Evolutionary conservation across 2,113 vertebrate species (phyloP), one percentile per base, ranked within the genome.

Genomic region (Paracanthobrama guichenoti): DNA sequence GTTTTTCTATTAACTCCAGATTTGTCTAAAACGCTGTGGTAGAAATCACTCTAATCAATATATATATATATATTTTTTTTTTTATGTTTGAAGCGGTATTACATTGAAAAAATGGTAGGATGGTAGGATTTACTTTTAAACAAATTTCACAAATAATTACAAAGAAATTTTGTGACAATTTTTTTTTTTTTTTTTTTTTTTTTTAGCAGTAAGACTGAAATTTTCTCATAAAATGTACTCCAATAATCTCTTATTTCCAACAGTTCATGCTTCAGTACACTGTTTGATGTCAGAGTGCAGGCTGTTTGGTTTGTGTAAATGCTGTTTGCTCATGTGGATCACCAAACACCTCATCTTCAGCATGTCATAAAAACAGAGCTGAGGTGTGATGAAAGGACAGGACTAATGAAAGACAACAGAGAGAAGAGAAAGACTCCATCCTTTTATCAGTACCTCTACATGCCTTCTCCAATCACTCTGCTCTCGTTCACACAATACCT

Each of bases 371-470:
- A 50, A 24, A 74, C 7, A 18, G 3, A 69, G 66, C 31, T 20
- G 35, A 69, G 66, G 18, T 39, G 3, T 2, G 10, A 39, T 39
- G 16, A 67, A 20, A 67, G 16, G 28, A 67, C 16, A 1, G 16
- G 6, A 35, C 28, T 66, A 39, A 39, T 53, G 4, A 28, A 74
- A 74, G 16, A 26, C 72, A 55, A 48, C 16, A 28, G 9, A 35
- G 0, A 22, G 16, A 55, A 0, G 2, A 35, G 18, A 35, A 26
- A 73, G 2, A 8, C 50, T 50, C 50, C 67, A 67, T 81, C 9
- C 20, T 81, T 74, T 84, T 86, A 85, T 87, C 89, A 59, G 69
- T 59, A 48, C 84, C 78, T 64, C 48, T 66, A 79, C 86, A 89
- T 86, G 81, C 28, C 83, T n/a, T 26, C 50, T 20, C 57, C 31